A percentile compares a stretch with the other conserved stretches of the same genome.
These are phyloP conservation scores for Tympanuchus pallidicinctus DNA, from an alignment of 2,113 vertebrate genomes.

Conservation along the genomic window DNA sequence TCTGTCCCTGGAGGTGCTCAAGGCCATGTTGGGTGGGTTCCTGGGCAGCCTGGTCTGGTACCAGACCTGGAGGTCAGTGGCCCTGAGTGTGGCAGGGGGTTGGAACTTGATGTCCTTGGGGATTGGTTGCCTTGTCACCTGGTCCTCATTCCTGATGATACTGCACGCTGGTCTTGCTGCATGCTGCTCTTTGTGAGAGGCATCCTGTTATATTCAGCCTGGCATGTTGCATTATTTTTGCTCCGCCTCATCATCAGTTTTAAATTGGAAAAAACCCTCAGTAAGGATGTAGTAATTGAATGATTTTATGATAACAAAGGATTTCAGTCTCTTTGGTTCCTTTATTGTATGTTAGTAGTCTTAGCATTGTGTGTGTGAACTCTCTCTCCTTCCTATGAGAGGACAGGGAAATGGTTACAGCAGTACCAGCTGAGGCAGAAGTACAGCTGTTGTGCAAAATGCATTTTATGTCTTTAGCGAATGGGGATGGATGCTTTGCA, in stretches of 20 bases:
- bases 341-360: background rate
- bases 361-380: background rate
- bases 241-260: background rate
- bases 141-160: background rate
- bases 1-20: no score
- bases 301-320: background rate
- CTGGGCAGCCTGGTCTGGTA: no score
- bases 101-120: no score
- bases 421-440: background rate
- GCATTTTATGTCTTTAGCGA: background rate
- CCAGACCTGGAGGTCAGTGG: no score
- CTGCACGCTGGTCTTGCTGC: accelerated
- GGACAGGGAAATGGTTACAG: background rate
- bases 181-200: background rate
- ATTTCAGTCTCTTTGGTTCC: background rate
- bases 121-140: background rate
- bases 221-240: background rate
- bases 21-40: no score
- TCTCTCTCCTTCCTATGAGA: background rate
- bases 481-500: background rate
- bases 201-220: background rate
- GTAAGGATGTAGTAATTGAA: background rate
- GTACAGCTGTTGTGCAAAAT: background rate
- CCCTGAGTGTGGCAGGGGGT: no score
- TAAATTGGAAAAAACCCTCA: background rate